Conservation (phyloP, 2,888 invertebrate species). For the Dryomyza anilis region DNA sequence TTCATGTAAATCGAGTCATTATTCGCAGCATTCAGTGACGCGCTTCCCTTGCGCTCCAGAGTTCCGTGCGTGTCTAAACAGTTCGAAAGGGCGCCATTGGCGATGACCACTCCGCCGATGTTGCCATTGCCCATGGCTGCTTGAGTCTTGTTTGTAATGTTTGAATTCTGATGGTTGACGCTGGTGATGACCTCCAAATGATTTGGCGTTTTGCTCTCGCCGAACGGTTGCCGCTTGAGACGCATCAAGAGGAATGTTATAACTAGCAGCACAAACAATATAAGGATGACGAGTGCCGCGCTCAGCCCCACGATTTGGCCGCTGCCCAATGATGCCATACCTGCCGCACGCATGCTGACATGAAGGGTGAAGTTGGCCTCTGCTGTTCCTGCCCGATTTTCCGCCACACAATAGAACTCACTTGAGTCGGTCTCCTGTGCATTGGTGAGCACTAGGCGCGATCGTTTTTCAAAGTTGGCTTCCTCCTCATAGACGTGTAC, state of each 20-base stretch:
- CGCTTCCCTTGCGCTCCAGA: constrained; percentile 47
- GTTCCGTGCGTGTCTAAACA: constrained; percentile 42
- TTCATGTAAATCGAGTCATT: constrained; percentile 63
- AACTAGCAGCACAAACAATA: constrained; percentile 74
- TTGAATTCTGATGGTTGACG: constrained; percentile 64
- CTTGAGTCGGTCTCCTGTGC: constrained; percentile 82
- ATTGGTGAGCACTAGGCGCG: constrained; percentile 77
- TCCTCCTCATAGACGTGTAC: constrained; percentile 72
- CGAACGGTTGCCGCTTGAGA: constrained; percentile 73
- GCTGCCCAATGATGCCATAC: constrained; percentile 80
- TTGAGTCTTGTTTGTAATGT: constrained; percentile 63
- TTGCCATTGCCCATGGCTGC: constrained; percentile 59
- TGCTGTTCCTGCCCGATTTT: constrained; percentile 85
- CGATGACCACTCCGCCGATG: constrained; percentile 66
- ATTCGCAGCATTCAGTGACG: neutral
- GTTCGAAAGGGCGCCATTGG: constrained; percentile 65
- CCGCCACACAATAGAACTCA: constrained; percentile 88
- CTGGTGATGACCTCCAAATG: constrained; percentile 76
- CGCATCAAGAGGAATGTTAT: constrained; percentile 77
- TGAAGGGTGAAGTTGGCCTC: constrained; percentile 89
- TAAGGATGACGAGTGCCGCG: constrained; percentile 78
- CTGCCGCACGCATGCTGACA: constrained; percentile 77
- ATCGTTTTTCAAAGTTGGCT: constrained; percentile 72
- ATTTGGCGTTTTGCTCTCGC: constrained; percentile 78
- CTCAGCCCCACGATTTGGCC: constrained; percentile 86